Conservation (phyloP, 2,113 vertebrate species). For the Scytalopus superciliaris region DNA sequence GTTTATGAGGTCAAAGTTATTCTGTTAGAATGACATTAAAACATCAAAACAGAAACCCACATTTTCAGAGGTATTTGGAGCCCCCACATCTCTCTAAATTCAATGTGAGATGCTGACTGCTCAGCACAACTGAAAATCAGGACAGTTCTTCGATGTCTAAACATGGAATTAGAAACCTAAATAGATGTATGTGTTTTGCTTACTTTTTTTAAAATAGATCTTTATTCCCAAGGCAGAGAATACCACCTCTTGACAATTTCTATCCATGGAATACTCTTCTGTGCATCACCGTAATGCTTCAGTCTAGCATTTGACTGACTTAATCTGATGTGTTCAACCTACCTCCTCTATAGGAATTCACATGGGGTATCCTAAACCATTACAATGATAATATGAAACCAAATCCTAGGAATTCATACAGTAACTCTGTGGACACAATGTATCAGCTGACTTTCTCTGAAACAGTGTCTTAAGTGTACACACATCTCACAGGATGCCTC, state of each 20-base stretch:
- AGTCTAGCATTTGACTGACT: neutral
- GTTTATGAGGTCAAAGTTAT: neutral
- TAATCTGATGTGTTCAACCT: conserved; percentile 3
- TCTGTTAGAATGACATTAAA: neutral
- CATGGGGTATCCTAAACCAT: neutral
- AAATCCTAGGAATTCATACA: neutral
- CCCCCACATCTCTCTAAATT: neutral
- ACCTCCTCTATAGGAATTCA: neutral
- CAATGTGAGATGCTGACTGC: neutral
- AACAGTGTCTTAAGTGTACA: neutral
- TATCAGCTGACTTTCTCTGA: neutral
- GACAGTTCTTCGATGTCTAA: conserved; percentile 5
- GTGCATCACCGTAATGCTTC: neutral
- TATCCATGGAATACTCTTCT: neutral
- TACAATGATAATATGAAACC: neutral
- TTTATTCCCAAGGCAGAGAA: neutral
- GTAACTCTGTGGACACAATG: neutral
- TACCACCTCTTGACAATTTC: neutral
- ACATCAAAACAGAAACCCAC: neutral
- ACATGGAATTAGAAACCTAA: conserved; percentile 15
- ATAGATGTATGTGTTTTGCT: neutral
- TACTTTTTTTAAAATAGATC: conserved; percentile 1
- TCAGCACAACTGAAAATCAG: conserved; percentile 21
- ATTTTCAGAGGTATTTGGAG: neutral
- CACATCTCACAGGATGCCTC: neutral